Base-by-base conservation (phyloP, 2,888 invertebrate species). In the Sussaba pulchella region DNA sequence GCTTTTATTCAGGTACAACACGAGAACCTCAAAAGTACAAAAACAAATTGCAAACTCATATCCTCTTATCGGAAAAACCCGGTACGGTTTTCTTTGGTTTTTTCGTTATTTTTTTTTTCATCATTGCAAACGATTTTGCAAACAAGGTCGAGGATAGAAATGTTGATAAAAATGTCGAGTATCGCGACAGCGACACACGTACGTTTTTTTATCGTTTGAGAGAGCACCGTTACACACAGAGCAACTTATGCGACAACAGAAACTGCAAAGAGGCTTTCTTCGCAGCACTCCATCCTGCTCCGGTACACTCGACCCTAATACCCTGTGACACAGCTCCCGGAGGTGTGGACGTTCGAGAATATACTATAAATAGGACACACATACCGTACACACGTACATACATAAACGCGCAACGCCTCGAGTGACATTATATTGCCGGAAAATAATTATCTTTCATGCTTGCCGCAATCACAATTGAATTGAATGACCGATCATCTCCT, bases 221-320 rank as follows among this genome's bases (percentile, higher is more conserved):
- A 57, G 70, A 57, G 21, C 17, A 41, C 8, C 26, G 21, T 24
- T 54, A 43, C 14, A 43, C 14, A 57, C 24, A 14, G 14, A 12
- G 57, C 26, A 36, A 43, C 36, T 39, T 43, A 9, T 45, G 43
- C 43, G 54, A 31, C 54, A 57, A 54, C 57, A 70, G 54, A 57
- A 59, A 63, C 70, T 57, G 57, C 70, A 39, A 72, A 73, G 63
- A 73, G 21, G 52, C 52, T 71, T 59, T 71, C 47, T 52, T 73
- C 19, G n/a, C 41, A 52, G 26, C 21, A 41, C 52, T 63, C 50
- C 26, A 50, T 63, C 45, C 31, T 45, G 39, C 59, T 39, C 26
- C 47, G 10, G 59, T 47, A 45, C 41, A 81, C 73, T 73, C 73
- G 77, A 81, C 77, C 77, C 73, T 70, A 81, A 81, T 77, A 66